A percentile compares a stretch with the other conserved stretches of the same genome.
These are phyloP conservation scores for Cosmorhoe ocellata DNA, from an alignment of 2,888 invertebrate species.

Conservation along the genomic window DNA sequence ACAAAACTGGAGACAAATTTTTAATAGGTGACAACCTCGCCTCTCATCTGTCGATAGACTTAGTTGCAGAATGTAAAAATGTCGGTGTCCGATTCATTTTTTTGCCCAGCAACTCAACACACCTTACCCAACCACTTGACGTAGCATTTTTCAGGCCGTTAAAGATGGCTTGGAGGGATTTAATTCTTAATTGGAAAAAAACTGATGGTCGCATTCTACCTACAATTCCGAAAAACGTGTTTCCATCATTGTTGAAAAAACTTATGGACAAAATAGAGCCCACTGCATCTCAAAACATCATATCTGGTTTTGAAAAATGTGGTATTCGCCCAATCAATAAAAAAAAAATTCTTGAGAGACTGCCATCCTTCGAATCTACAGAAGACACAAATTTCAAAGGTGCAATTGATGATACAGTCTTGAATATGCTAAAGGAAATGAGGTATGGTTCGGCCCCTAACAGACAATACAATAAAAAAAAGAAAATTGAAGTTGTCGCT, in stretches of 20 bases:
- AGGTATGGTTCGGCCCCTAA: slow-evolving; percentile 5
- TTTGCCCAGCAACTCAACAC: not conserved
- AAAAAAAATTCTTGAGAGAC: slow-evolving; percentile 6
- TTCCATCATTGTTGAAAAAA: not conserved
- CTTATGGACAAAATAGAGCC: not conserved
- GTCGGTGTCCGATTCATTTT: not conserved
- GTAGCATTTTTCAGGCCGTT: slow-evolving; percentile 1
- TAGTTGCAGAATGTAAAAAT: not conserved
- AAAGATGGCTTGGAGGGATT: not conserved
- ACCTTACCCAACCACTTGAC: not conserved
- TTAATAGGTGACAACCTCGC: not conserved
- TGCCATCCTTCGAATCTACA: not conserved
- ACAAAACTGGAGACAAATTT: not conserved
- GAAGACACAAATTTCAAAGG: slow-evolving; percentile 9
- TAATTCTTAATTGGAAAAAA: not conserved
- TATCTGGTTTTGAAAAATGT: slow-evolving; percentile 4
- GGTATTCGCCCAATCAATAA: slow-evolving; percentile 1
- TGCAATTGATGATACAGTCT: slow-evolving; percentile 7
- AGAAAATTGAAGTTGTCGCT: slow-evolving; percentile 17
- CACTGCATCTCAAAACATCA: slow-evolving; percentile 4
- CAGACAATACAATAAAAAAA: slow-evolving; percentile 8
- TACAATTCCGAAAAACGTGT: not conserved
- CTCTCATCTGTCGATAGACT: not conserved
- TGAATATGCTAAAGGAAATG: slow-evolving; percentile 15
- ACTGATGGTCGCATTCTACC: not conserved